These are phyloP conservation scores for Cervus canadensis DNA, from an alignment of 2,113 vertebrate genomes.

Conservation along the genomic window DNA sequence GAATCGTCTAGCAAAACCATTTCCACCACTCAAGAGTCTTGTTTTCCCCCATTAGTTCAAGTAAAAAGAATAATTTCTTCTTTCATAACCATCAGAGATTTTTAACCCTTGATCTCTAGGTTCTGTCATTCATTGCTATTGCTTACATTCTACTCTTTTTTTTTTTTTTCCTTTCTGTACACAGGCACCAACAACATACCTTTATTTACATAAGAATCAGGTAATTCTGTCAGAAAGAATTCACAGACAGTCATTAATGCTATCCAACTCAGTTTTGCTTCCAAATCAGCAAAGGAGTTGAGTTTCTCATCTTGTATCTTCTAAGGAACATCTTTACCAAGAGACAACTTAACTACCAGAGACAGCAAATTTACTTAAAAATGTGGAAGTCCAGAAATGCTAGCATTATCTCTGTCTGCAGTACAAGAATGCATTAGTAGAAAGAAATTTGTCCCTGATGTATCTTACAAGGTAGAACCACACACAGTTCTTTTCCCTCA, in stretches of 20 bases:
- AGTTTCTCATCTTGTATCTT: slow-evolving; percentile 41
- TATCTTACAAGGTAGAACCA: slow-evolving; percentile 48
- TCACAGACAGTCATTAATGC: slow-evolving; percentile 16
- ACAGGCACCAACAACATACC: slow-evolving; percentile 26
- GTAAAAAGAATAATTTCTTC: slow-evolving; percentile 51
- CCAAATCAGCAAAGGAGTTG: neutral
- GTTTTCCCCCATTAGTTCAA: slow-evolving; percentile 44
- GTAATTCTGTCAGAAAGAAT: slow-evolving; percentile 29
- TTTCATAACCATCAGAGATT: slow-evolving; percentile 52
- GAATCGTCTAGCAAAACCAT: slow-evolving; percentile 51
- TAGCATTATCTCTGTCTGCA: slow-evolving; percentile 45
- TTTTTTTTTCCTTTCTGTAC: neutral
- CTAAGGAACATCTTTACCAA: slow-evolving; percentile 27
- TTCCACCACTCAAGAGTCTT: neutral
- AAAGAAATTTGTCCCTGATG: slow-evolving; percentile 63
- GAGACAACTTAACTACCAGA: slow-evolving; percentile 28
- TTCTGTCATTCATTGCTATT: slow-evolving; percentile 39
- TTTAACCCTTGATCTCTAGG: slow-evolving; percentile 40
- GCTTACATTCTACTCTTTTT: slow-evolving; percentile 44
- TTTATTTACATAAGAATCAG: slow-evolving; percentile 56
- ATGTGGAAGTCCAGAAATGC: slow-evolving; percentile 36
- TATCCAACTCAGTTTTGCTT: neutral
- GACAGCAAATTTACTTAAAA: slow-evolving; percentile 52
- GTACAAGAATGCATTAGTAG: neutral
- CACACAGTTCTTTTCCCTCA: neutral